Conservation (phyloP, 2,113 vertebrate species). For the Pseudorectes ferrugineus region DNA sequence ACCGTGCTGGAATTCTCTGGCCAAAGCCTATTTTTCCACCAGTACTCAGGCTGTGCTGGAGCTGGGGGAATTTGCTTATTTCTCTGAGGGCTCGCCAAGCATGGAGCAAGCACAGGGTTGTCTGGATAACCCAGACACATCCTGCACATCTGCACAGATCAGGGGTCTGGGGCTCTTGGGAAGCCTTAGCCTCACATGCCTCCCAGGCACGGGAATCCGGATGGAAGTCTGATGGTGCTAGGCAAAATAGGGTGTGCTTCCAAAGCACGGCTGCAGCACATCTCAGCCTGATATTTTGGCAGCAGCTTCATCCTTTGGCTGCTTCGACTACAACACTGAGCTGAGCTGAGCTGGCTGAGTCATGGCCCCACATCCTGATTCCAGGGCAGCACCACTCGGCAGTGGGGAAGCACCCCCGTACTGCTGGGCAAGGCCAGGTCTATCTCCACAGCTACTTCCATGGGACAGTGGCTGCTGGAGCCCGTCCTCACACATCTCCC, state of each 20-base stretch:
- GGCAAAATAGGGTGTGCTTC: background rate
- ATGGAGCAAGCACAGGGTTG: background rate
- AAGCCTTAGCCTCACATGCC: background rate
- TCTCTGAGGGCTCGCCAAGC: background rate
- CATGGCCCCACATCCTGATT: background rate
- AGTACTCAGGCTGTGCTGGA: background rate
- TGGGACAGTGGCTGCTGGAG: background rate
- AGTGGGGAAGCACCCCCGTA: accelerated
- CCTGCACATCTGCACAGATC: background rate
- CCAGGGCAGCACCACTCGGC: background rate
- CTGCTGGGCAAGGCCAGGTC: background rate
- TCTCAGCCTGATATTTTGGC: background rate
- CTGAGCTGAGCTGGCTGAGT: background rate
- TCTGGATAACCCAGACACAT: background rate
- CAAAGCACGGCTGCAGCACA: slow-evolving; percentile 11
- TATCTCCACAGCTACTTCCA: background rate
- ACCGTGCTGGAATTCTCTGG: background rate
- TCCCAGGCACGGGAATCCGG: background rate
- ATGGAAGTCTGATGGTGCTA: background rate
- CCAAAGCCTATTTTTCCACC: background rate
- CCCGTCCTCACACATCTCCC: background rate
- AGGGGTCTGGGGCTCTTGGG: background rate
- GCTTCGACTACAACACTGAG: background rate
- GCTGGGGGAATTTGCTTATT: background rate
- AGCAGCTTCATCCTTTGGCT: background rate